phyloP scores from a whole-genome alignment of 2,797 vertebrate species.

The Pyrocephalus nanus region DNA sequence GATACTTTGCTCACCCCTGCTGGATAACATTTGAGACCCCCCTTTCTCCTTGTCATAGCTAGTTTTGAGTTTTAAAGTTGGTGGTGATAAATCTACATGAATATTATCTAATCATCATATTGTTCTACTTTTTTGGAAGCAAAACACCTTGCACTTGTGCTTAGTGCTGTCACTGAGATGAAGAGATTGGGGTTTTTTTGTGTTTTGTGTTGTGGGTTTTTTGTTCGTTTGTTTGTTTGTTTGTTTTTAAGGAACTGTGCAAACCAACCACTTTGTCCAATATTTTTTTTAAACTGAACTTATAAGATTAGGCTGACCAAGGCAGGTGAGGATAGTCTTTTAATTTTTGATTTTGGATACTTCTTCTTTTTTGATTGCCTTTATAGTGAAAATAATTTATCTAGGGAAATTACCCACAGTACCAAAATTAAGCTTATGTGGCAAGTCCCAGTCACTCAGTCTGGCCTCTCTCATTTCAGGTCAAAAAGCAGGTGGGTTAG shows the following conservation, averaged over 20 bases:
- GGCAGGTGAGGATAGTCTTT: background rate
- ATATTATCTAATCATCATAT: background rate
- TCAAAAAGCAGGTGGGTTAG: background rate
- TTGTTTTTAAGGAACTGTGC: background rate
- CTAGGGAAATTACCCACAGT: background rate
- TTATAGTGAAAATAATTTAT: background rate
- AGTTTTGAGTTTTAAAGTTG: background rate
- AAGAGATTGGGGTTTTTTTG: no score
- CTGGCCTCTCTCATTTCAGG: background rate
- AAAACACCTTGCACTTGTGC: fast-evolving
- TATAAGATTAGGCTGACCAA: background rate
- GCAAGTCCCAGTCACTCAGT: background rate
- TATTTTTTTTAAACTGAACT: background rate
- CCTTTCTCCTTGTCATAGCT: fast-evolving
- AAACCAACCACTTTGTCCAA: background rate
- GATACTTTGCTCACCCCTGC: fast-evolving
- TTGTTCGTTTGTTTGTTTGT: no score
- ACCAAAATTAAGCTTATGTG: background rate
- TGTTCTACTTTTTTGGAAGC: background rate
- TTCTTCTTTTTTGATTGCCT: background rate
- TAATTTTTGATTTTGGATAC: background rate
- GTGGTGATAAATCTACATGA: background rate
- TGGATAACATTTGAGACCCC: background rate
- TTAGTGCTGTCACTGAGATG: background rate
- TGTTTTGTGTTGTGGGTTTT: background rate